These are phyloP conservation scores for Griposia aprilina DNA, from an alignment of 2,888 invertebrate species.

Conservation along the genomic window DNA sequence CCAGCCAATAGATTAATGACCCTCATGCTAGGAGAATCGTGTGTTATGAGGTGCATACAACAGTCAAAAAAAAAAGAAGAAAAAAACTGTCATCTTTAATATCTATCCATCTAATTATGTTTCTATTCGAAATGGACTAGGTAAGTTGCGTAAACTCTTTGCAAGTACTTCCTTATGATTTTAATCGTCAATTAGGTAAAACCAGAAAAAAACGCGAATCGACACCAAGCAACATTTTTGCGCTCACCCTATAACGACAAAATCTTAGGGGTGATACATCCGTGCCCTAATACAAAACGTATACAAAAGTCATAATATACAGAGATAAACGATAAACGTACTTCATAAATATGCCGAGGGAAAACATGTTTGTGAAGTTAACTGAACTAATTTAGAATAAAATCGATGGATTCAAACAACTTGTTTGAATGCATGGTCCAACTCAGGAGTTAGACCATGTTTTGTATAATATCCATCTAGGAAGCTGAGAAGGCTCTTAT, in stretches of 20 bases:
- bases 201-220: background rate
- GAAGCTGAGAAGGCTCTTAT: background rate
- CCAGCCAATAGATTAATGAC: no score
- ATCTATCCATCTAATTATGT: no score
- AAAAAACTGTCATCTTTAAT: no score
- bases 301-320: conserved; percentile 50
- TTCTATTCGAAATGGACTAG: no score
- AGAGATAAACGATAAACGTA: conserved; percentile 35
- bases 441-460: background rate
- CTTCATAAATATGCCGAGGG: conserved; percentile 9
- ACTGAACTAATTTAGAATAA: background rate
- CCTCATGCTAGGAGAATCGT: no score
- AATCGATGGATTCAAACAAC: background rate
- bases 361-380: background rate
- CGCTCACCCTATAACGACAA: conserved; percentile 60
- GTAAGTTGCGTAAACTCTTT: background rate
- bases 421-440: background rate
- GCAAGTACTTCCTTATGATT: background rate
- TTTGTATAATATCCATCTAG: background rate
- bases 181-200: background rate
- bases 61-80: no score
- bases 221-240: conserved; percentile 64
- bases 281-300: conserved; percentile 54
- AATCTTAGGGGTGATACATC: conserved; percentile 65
- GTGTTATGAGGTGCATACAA: no score